Evolutionary conservation across 1,140 invertebrate genomes (phyloP).

Genomic region (Brachionus plicatilis): DNA sequence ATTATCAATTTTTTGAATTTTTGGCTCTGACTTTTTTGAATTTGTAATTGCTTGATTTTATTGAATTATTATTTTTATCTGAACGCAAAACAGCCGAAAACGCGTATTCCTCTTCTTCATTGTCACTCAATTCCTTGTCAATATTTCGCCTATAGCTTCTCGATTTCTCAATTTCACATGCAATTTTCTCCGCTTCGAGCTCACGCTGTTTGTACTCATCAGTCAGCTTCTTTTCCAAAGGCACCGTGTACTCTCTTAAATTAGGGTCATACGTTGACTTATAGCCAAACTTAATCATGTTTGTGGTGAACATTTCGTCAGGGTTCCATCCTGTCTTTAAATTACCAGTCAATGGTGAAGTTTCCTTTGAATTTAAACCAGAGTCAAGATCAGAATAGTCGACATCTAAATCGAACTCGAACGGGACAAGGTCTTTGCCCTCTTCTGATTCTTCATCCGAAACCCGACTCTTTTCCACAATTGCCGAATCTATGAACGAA

Average conservation of each 20-base stretch:
- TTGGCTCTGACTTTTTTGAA: neutral
- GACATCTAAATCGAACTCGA: neutral
- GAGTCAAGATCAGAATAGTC: neutral
- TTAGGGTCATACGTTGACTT: slow-evolving; percentile 24
- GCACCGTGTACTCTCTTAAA: slow-evolving; percentile 13
- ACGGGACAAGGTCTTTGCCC: neutral
- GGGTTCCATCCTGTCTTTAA: neutral
- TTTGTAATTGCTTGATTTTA: neutral
- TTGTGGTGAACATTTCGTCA: slow-evolving; percentile 16
- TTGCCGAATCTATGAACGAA: slow-evolving; percentile 18
- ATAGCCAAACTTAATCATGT: slow-evolving; percentile 23
- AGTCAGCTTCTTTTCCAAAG: neutral
- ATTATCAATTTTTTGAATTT: neutral
- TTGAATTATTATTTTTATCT: slow-evolving; percentile 2
- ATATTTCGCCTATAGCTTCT: slow-evolving; percentile 18
- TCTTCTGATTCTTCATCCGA: slow-evolving; percentile 5
- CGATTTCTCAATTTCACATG: neutral
- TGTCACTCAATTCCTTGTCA: slow-evolving; percentile 22
- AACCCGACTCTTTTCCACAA: neutral
- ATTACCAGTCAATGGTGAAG: neutral
- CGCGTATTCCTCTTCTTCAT: slow-evolving; percentile 39
- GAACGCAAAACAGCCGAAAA: slow-evolving; percentile 29
- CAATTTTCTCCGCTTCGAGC: slow-evolving; percentile 18
- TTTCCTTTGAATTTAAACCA: neutral
- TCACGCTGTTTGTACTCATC: slow-evolving; percentile 20